Conservation (phyloP, 35 echinoderm and acorn worm species). For the Heliocidaris tuberculata region DNA sequence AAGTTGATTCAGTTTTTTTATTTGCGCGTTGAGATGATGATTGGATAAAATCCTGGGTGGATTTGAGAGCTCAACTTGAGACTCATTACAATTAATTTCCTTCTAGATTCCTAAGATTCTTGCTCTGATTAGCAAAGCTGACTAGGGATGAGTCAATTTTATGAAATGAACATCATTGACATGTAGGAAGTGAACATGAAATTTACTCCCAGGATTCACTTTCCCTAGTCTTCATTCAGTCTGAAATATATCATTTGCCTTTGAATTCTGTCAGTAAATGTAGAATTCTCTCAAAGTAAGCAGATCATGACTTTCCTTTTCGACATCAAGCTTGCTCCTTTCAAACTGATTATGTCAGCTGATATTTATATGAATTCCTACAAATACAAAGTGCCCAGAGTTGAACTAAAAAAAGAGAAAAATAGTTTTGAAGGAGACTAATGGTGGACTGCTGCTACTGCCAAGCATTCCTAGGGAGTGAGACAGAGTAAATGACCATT, state of each 20-base stretch:
- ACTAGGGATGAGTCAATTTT: slow-evolving; percentile 33
- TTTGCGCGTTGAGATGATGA: not conserved
- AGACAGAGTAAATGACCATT: slow-evolving; percentile 21
- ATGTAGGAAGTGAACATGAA: not conserved
- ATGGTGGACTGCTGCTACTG: not conserved
- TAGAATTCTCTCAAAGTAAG: too few species aligned
- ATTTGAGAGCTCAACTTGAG: not conserved
- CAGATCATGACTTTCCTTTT: too few species aligned
- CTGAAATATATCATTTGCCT: not conserved
- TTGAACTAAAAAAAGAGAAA: too few species aligned
- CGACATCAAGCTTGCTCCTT: too few species aligned
- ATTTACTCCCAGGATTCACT: not conserved
- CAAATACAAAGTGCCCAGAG: too few species aligned
- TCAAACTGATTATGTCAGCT: too few species aligned
- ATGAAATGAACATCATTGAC: slow-evolving; percentile 26
- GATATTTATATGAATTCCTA: too few species aligned
- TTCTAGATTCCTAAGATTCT: slow-evolving; percentile 32
- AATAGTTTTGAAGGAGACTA: not conserved
- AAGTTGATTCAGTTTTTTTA: not conserved
- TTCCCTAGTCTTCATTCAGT: not conserved
- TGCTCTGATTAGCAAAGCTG: slow-evolving; percentile 25
- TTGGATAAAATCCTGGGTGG: not conserved
- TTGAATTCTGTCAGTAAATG: too few species aligned
- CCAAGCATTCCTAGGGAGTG: not conserved
- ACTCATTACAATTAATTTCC: slow-evolving; percentile 15